phyloP scores from a whole-genome alignment of 2,113 vertebrate genomes.

The Atrichornis clamosus region DNA sequence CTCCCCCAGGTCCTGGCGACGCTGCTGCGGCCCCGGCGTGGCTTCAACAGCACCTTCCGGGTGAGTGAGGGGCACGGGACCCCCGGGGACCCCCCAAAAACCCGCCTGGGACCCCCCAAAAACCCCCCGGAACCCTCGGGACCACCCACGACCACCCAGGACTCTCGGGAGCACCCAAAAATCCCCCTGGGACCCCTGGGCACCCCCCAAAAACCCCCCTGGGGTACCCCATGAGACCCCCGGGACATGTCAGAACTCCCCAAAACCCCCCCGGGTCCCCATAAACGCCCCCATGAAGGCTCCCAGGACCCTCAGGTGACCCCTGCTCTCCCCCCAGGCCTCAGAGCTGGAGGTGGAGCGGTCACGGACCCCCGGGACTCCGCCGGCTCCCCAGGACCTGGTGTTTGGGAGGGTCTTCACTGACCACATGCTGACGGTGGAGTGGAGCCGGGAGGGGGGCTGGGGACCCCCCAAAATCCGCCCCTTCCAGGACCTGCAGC shows the following conservation, averaged over 20 bases:
- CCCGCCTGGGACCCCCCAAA: background rate
- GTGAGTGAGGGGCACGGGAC: background rate
- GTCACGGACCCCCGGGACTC: background rate
- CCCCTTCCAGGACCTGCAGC: background rate
- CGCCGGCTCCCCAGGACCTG: background rate
- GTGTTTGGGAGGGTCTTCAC: background rate
- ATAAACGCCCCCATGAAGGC: too few relatives aligned
- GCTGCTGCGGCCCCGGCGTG: background rate
- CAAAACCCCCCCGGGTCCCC: too few relatives aligned
- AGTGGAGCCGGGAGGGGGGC: background rate
- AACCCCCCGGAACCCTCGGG: background rate
- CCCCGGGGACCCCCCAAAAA: background rate
- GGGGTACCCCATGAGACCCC: too few relatives aligned
- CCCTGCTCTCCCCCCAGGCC: background rate
- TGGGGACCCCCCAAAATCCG: background rate
- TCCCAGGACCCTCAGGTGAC: too few relatives aligned
- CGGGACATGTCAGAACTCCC: too few relatives aligned
- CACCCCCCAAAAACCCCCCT: too few relatives aligned
- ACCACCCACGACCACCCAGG: too few relatives aligned
- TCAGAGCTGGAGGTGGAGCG: background rate
- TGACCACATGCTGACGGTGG: background rate
- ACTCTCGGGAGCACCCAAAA: too few relatives aligned
- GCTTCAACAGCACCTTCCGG: background rate
- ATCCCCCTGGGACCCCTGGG: too few relatives aligned
- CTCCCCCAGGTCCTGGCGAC: background rate